These are phyloP conservation scores for Percina caprodes DNA, from an alignment of 2,113 vertebrate species.

Conservation along the genomic window DNA sequence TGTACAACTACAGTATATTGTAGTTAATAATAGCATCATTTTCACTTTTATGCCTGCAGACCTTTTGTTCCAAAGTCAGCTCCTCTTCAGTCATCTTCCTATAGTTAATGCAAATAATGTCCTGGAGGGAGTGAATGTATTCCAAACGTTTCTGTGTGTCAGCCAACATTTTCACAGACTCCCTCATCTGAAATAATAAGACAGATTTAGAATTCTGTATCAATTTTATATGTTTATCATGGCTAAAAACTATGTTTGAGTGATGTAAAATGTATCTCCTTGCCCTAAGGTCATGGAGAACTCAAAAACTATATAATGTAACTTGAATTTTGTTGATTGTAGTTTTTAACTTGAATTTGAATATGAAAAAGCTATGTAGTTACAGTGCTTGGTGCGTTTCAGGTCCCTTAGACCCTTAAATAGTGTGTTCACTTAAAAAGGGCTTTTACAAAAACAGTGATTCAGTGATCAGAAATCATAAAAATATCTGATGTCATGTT, in stretches of 20 bases:
- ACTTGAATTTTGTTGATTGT: not conserved
- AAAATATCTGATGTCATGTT: not conserved
- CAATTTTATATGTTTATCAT: not conserved
- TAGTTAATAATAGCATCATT: not conserved
- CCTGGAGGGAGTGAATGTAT: constrained; percentile 80
- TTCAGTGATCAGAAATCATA: not conserved
- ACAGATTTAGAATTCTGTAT: not conserved
- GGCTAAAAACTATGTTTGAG: not conserved
- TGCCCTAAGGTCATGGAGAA: not conserved
- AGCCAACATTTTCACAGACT: constrained; percentile 66
- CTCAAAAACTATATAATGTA: not conserved
- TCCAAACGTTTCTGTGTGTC: constrained; percentile 77
- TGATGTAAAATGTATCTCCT: not conserved
- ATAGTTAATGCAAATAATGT: constrained; percentile 71
- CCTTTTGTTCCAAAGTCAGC: constrained; percentile 78
- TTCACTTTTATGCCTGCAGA: constrained; percentile 58
- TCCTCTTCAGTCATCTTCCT: constrained; percentile 71
- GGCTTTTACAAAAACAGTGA: not conserved
- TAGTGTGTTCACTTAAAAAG: not conserved
- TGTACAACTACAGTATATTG: not conserved
- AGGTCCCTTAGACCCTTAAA: not conserved
- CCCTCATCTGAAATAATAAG: constrained; percentile 77
- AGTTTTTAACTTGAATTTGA: not conserved
- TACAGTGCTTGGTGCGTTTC: not conserved
- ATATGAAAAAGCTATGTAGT: not conserved